Evolutionary conservation across 2,797 vertebrate genomes (phyloP), one percentile per base, ranked within the genome.

Genomic region (Aplochiton taeniatus): DNA sequence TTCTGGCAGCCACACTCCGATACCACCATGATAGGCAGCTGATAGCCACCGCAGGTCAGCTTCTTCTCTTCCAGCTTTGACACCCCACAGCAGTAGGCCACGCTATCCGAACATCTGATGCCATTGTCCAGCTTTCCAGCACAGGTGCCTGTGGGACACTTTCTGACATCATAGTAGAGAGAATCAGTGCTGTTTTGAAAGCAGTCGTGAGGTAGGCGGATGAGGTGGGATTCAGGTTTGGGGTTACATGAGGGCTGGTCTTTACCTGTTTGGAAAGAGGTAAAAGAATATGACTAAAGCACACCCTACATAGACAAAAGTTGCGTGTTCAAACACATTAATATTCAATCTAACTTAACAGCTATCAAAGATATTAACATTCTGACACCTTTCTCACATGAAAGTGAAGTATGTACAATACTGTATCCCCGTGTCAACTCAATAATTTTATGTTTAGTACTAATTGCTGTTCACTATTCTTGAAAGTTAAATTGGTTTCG

Each of bases 181-280:
- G 98, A 97, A 76, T 94, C 86, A 9, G 94, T 97, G 75, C 85
- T 77, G 64, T 95, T 96, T 90, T 99, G 98, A 81, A 94, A 93
- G 83, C 98, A 99, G 76, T 99, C 98, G 0, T 95, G 92, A 61
- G 98, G 98, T 71, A 99, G 94, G 50, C 76, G 92, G 70, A 97
- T 96, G 65, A 95, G 90, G 76, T 98, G 91, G 68, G 91, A 90
- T 81, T 95, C 90, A 11, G 98, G 97, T 0, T 61, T 87, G 9
- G 95, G 91, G 64, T 93, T 86, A 76, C 97, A 99, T 9, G 95
- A 87, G 68, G 87, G 75, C 66, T 93, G 92, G 57, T 90, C 66
- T 69, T 73, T 83, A 60, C 87, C 97, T 99, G 88, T 83, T 31
- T 31, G 45, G 65, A 16, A 59, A 74, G 87, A 56, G 69, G 52